phyloP scores from a whole-genome alignment of 2,888 invertebrate species.

The Lochmaea crataegi region DNA sequence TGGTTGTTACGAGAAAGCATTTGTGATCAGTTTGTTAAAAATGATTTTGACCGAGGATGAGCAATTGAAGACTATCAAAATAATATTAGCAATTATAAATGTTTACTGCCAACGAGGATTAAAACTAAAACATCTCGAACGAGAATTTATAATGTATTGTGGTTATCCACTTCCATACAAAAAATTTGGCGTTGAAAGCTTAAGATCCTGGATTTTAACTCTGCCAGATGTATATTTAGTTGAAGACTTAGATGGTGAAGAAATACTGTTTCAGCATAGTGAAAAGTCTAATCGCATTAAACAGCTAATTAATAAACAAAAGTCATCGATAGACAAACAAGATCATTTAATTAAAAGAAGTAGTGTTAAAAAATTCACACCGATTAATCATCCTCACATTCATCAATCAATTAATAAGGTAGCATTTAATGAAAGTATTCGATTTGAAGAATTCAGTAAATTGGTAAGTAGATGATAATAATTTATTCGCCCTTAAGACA shows the following conservation, averaged over 20 bases:
- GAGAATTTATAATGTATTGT: conserved; percentile 50
- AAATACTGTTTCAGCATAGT: conserved; percentile 53
- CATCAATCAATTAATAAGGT: conserved; percentile 50
- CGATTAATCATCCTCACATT: conserved; percentile 45
- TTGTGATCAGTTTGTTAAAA: background rate
- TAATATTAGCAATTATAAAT: conserved; percentile 50
- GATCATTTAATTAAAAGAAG: conserved; percentile 4
- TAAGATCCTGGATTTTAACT: conserved; percentile 52
- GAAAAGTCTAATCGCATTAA: conserved; percentile 52
- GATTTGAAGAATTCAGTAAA: conserved; percentile 51
- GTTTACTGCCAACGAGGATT: conserved; percentile 52
- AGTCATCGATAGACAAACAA: conserved; percentile 27
- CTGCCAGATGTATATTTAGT: conserved; percentile 53
- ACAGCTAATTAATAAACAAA: conserved; percentile 53
- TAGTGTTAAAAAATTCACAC: conserved; percentile 36
- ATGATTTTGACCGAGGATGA: conserved; percentile 35
- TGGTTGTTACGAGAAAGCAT: background rate
- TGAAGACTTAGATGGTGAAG: conserved; percentile 47
- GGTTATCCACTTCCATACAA: conserved; percentile 53
- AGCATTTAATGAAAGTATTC: conserved; percentile 44
- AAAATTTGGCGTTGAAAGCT: conserved; percentile 50
- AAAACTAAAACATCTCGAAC: conserved; percentile 48
- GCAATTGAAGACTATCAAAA: conserved; percentile 47
- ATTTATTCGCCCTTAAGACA: no score
- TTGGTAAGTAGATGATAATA: conserved; percentile 45